Evolutionary conservation across 2,888 invertebrate genomes (phyloP), one percentile per base, ranked within the genome.

Genomic region (Ennomos fuscantarius): DNA sequence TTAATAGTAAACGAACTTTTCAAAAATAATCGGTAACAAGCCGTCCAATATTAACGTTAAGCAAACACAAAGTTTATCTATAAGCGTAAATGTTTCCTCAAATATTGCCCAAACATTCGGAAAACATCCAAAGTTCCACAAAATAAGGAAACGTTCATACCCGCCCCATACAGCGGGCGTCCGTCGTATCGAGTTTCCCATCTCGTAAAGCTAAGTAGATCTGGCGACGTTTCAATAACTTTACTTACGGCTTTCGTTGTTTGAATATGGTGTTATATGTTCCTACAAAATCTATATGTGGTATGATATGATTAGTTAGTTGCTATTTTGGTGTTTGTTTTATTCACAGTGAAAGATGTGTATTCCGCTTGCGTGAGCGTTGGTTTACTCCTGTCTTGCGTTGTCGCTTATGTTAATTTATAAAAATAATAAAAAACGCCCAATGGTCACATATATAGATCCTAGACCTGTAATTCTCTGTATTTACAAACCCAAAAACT

Each of bases 161-260:
- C 24, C 24, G 40, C 35, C 37, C 48, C 55, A n/a, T 47, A 39
- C 45, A 43, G 54, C 44, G 33, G 53, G 59, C 34, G 64, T 69
- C 69, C 69, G 71, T 72, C 80, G 76, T 80, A 83, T 84, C 82
- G 76, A 79, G 84, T 89, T 89, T 88, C 87, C 89, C 87, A 77
- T 79, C 72, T 81, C 89, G 87, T 87, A 84, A 85, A 86, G 81
- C 86, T 89, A 86, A 89, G 88, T 87, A 89, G 86, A 89, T 89
- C 86, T 85, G 77, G 81, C 81, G 79, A 86, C 79, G 85, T 84
- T 86, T 89, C 88, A 87, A 88, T 88, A 87, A 84, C 78, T 84
- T 81, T 73, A 69, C 71, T 68, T 62, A 73, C 70, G 69, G 69
- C 70, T 73, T 24, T 33, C 34, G 37, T 24, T 13, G 69, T 66